Percentiles rank a stretch among this genome's conserved stretches.
phyloP scores from a whole-genome alignment of 2,888 invertebrate genomes.

The Tipula confusa region DNA sequence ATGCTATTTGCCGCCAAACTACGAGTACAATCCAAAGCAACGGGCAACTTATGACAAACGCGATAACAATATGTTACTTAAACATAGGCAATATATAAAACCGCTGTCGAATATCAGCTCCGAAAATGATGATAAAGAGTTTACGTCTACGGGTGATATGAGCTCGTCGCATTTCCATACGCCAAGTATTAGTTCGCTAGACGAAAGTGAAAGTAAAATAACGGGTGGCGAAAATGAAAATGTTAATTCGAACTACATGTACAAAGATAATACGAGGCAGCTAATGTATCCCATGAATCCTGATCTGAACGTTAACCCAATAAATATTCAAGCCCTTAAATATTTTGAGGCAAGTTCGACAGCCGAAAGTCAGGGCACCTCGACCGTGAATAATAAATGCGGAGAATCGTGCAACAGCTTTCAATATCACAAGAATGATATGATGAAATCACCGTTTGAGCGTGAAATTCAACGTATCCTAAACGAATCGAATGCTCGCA shows the following conservation, averaged over 20 bases:
- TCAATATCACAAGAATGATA: slow-evolving; percentile 53
- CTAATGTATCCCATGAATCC: slow-evolving; percentile 54
- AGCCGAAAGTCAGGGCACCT: slow-evolving; percentile 54
- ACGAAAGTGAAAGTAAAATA: slow-evolving; percentile 78
- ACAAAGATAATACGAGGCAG: slow-evolving; percentile 52
- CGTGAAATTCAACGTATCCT: slow-evolving; percentile 73
- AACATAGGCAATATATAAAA: slow-evolving; percentile 52
- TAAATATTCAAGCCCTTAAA: slow-evolving; percentile 46
- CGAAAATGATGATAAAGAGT: slow-evolving; percentile 46
- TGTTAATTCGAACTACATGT: slow-evolving; percentile 34
- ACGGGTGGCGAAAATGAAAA: slow-evolving; percentile 61
- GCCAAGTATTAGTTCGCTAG: slow-evolving; percentile 77
- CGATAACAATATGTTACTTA: background rate
- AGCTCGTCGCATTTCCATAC: slow-evolving; percentile 77
- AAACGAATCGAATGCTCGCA: slow-evolving; percentile 54
- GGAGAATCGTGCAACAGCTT: slow-evolving; percentile 63
- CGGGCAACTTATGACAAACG: background rate
- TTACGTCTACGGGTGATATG: slow-evolving; percentile 76
- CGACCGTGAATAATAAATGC: slow-evolving; percentile 55
- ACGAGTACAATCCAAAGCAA: slow-evolving; percentile 39
- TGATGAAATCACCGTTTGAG: slow-evolving; percentile 63
- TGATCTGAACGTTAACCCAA: slow-evolving; percentile 38
- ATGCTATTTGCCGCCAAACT: slow-evolving; percentile 43
- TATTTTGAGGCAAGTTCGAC: slow-evolving; percentile 50
- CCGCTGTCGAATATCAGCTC: slow-evolving; percentile 57